phyloP scores from a whole-genome alignment of 2,797 vertebrate genomes.

The Phrynocephalus guinanensis region DNA sequence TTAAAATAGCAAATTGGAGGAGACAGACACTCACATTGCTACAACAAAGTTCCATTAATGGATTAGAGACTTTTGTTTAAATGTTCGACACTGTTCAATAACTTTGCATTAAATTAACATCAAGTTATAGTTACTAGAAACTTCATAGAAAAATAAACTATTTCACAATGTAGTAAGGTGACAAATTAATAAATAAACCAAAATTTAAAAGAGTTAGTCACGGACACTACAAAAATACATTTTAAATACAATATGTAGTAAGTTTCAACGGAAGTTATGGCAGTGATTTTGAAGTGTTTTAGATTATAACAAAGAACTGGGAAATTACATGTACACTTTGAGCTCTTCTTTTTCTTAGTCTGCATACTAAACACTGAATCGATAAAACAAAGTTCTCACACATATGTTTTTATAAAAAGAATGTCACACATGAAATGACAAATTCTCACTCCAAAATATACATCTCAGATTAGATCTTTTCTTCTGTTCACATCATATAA shows the following conservation, averaged over 20 bases:
- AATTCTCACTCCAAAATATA: conserved; percentile 66
- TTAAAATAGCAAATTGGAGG: background rate
- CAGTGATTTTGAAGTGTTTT: conserved; percentile 67
- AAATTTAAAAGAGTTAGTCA: conserved; percentile 81
- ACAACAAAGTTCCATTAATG: conserved; percentile 59
- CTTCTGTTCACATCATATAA: conserved; percentile 24
- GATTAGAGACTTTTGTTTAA: conserved; percentile 71
- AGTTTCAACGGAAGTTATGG: conserved; percentile 69
- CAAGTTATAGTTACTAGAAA: conserved; percentile 77
- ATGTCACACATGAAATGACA: conserved; percentile 66
- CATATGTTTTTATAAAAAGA: conserved; percentile 68
- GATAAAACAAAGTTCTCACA: conserved; percentile 64
- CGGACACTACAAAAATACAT: conserved; percentile 75
- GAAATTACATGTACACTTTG: conserved; percentile 66
- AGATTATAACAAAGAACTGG: conserved; percentile 63
- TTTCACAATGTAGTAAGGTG: conserved; percentile 81
- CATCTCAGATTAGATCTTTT: conserved; percentile 61
- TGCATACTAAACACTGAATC: conserved; percentile 69
- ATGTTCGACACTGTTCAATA: conserved; percentile 74
- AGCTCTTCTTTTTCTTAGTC: conserved; percentile 67
- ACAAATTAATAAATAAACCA: conserved; percentile 85
- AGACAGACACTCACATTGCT: conserved; percentile 36
- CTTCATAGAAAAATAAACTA: conserved; percentile 86
- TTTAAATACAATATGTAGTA: conserved; percentile 69
- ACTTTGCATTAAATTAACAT: conserved; percentile 79